Evolutionary conservation across 2,797 vertebrate genomes (phyloP), one percentile per base, ranked within the genome.

Genomic region (Corythornis leucogaster): DNA sequence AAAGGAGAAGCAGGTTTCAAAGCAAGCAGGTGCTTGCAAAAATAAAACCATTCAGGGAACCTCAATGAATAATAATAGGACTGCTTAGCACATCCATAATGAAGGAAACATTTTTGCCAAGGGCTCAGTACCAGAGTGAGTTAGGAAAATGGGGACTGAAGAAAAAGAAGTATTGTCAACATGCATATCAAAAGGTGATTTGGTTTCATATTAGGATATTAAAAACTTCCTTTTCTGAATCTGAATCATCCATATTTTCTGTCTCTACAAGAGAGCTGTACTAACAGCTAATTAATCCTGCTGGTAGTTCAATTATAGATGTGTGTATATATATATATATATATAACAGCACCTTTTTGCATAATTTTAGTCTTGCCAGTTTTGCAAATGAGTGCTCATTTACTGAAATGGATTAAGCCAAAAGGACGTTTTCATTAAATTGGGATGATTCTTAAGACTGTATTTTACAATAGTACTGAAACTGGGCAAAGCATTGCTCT

Each of bases 11-110:
- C 9, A 22, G 55, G 80, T 95, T 93, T 93, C 68, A 89, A 88
- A 87, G 46, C 53, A 92, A 94, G 71, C 22, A 11, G 6, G 71
- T 9, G 2, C 75, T 85, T 93, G 68, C 38, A 78, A 87, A 96
- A 70, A 87, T 79, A 92, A 94, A 95, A 74, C 75, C n/a, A 73
- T 81, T 94, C 81, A 80, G 67, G 40, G 81, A 92, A 83, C 82
- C 80, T 92, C 12, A 20, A 53, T 83, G 87, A 93, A 92, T 87
- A 94, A 85, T 74, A 93, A 81, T 68, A 78, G 31, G 69, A 88
- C 58, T 81, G 64, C 77, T 95, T 96, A 91, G 85, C 84, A 82
- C 68, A 93, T 92, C 66, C 19, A 86, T 89, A 93, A 91, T 83
- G 74, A 94, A 95, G 74, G 63, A 71, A 92, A 80, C 53, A 25